Evolutionary conservation across 2,797 vertebrate genomes (phyloP), one percentile per base, ranked within the genome.

Genomic region (Karalla daura): DNA sequence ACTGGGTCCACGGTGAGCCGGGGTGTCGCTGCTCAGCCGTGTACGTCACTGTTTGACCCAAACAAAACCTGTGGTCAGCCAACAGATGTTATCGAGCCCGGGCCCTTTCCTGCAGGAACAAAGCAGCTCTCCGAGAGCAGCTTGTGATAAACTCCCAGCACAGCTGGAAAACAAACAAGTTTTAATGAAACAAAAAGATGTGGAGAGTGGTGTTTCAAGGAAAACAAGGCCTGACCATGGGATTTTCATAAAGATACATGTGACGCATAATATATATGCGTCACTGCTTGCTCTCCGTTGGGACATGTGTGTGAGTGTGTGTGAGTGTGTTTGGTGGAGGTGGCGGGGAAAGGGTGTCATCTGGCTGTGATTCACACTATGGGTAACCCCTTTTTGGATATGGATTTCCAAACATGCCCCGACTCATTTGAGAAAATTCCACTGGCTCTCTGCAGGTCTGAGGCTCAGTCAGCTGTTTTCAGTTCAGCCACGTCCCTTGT

Each of bases 101-200:
- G 59, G 73, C 56, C 51, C 70, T 74, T 89, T 89, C 85, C 85
- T 86, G 83, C 56, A 80, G 33, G 62, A 89, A 88, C 85, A 86
- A 87, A 87, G 72, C 72, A 49, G 56, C 59, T 37, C 37, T 63
- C 61, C 75, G 45, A 47, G 37, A 43, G 50, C 41, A 8, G 46
- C 52, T 56, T 30, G 39, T 79, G 74, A 40, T 43, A 69, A 20
- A 70, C 71, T 78, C 70, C 66, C 46, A 75, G 77, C 47, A 12
- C 67, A 28, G 53, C 70, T 56, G 14, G 25, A 80, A 84, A 84
- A 85, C 73, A 86, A 86, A 82, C 63, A 40, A n/a, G 30, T 25
- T 75, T 36, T 64, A 85, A 81, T 76, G 46, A 78, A 85, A 84
- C 59, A 83, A 81, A 81, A 81, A 68, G 54, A 78, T 69, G 52